Conservation (phyloP, 1,140 invertebrate species). For the Philaenus spumarius region DNA sequence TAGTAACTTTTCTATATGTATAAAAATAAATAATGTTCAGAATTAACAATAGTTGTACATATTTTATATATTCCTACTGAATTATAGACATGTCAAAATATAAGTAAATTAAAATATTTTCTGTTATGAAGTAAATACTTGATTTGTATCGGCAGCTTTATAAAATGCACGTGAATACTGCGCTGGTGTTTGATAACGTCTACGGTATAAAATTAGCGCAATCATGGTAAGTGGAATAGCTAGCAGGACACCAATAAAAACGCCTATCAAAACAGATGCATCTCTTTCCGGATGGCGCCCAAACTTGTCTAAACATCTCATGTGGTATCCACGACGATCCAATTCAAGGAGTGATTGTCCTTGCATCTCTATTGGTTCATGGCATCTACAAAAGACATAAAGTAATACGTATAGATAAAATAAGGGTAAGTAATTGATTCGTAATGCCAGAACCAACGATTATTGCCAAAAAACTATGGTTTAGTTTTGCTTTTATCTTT, state of each 20-base stretch:
- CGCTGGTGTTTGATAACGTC: slow-evolving; percentile 42
- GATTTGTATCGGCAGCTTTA: slow-evolving; percentile 42
- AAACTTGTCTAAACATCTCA: slow-evolving; percentile 54
- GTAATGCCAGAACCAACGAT: too few relatives aligned
- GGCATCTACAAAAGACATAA: slow-evolving; percentile 43
- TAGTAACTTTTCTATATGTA: too few relatives aligned
- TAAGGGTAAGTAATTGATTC: too few relatives aligned
- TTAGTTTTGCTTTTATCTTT: too few relatives aligned
- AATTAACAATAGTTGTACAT: too few relatives aligned
- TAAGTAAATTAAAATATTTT: too few relatives aligned
- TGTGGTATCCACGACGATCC: slow-evolving; percentile 44
- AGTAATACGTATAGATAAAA: too few relatives aligned
- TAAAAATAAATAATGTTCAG: too few relatives aligned
- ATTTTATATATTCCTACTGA: too few relatives aligned
- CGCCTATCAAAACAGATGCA: slow-evolving; percentile 54
- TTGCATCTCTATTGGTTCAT: slow-evolving; percentile 51
- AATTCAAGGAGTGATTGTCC: slow-evolving; percentile 48
- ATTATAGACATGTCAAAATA: too few relatives aligned
- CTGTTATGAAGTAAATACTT: background rate
- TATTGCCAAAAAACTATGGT: too few relatives aligned
- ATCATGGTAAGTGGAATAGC: slow-evolving; percentile 45
- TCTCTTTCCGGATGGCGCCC: slow-evolving; percentile 54
- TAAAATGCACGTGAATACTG: slow-evolving; percentile 61
- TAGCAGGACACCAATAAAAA: slow-evolving; percentile 57
- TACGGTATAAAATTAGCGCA: slow-evolving; percentile 30